Conservation (phyloP, 1,140 invertebrate species). For the Nixonia krombeini region DNA sequence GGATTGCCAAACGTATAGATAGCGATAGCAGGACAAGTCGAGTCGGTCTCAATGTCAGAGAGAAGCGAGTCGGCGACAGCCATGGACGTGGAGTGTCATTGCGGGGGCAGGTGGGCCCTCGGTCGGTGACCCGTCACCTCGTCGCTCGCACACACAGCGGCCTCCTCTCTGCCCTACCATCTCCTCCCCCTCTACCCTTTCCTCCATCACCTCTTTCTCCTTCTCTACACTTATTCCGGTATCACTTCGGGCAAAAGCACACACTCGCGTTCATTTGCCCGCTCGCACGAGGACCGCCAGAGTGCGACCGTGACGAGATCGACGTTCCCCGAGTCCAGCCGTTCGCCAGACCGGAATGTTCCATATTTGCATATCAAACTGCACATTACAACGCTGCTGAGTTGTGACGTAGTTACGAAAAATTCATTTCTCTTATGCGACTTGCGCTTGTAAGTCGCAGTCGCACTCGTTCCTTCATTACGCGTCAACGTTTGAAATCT, state of each 20-base stretch:
- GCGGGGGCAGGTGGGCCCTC: slow-evolving; percentile 44
- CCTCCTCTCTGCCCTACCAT: background rate
- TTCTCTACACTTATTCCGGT: background rate
- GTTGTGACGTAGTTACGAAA: background rate
- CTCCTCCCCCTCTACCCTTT: no score
- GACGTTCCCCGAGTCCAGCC: slow-evolving; percentile 13
- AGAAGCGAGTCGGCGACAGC: slow-evolving; percentile 38
- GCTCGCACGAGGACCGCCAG: slow-evolving; percentile 3
- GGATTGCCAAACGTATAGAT: slow-evolving; percentile 43
- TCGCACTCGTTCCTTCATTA: background rate
- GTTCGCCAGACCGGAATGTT: slow-evolving; percentile 17
- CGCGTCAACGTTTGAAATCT: no score
- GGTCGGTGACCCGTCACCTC: slow-evolving; percentile 58
- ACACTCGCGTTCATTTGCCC: slow-evolving; percentile 11
- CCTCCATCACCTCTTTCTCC: background rate
- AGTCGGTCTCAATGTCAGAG: slow-evolving; percentile 45
- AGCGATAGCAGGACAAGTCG: slow-evolving; percentile 45
- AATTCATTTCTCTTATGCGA: no score
- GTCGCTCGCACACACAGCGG: slow-evolving; percentile 13
- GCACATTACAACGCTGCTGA: background rate
- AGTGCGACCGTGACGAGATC: slow-evolving; percentile 19
- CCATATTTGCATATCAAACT: slow-evolving; percentile 31
- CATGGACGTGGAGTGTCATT: slow-evolving; percentile 33
- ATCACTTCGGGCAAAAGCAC: slow-evolving; percentile 18
- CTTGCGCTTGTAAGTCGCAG: no score